phyloP scores from a whole-genome alignment of 2,888 invertebrate genomes.

The Salpingus planirostris region DNA sequence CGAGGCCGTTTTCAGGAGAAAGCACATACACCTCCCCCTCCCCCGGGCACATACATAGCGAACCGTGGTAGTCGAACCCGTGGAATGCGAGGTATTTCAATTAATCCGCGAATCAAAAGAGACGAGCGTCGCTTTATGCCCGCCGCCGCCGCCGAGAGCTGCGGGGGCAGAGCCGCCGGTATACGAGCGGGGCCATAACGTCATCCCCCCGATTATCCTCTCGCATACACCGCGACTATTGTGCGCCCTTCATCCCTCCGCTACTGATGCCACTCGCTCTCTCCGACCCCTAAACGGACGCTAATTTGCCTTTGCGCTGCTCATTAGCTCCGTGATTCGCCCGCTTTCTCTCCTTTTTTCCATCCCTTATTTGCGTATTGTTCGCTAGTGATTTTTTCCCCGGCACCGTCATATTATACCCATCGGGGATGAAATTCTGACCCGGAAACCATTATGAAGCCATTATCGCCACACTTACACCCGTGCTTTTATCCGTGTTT shows the following conservation, averaged over 20 bases:
- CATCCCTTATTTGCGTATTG: too few relatives aligned
- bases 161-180: conserved; percentile 16
- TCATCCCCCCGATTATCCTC: conserved; percentile 14
- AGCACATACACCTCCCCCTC: conserved; percentile 10
- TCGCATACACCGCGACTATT: conserved; percentile 14
- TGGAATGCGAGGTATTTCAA: conserved; percentile 44
- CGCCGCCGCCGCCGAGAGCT: conserved; percentile 23
- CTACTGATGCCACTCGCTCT: conserved; percentile 10
- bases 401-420: too few relatives aligned
- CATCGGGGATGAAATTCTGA: too few relatives aligned
- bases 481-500: too few relatives aligned
- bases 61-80: conserved; percentile 29
- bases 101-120: conserved; percentile 44
- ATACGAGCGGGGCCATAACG: conserved; percentile 11
- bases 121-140: conserved; percentile 38
- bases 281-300: conserved; percentile 1
- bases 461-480: too few relatives aligned
- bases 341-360: neutral
- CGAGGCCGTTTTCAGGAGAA: conserved; percentile 25
- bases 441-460: too few relatives aligned
- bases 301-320: conserved; percentile 1
- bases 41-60: conserved; percentile 23
- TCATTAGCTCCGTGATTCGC: neutral
- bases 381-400: too few relatives aligned
- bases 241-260: conserved; percentile 13